Evolutionary conservation across 2,113 vertebrate species (phyloP), one percentile per base, ranked within the genome.

Genomic region (Mirounga angustirostris): DNA sequence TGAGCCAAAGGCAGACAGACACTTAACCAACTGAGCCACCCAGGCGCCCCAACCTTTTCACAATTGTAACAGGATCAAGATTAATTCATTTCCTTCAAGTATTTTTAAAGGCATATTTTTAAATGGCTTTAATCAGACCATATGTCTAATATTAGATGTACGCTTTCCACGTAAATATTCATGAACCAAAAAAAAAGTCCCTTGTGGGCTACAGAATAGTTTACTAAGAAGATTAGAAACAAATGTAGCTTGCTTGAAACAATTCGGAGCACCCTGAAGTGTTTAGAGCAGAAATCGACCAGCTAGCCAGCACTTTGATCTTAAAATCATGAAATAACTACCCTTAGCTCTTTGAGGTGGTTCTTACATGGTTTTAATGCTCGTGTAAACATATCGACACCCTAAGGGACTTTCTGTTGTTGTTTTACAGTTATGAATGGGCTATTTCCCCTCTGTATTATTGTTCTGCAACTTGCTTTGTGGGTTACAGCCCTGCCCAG

Each of bases 401-500:
- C 67, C n/a, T 8, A 0, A 4, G n/a, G 33, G 26, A 16, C 7
- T 14, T 40, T 71, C 7, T 7, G n/a, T 36, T 24, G 18, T 86
- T 43, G 50, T 61, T 58, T 52, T 26, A 2, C 43, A 5, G 18
- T 89, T 82, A 36, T 4, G 88, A 14, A 22, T 28, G 14, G n/a
- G 33, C 4, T 13, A 28, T 22, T 40, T 21, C 46, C 3, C 9
- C 50, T 3, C 4, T 2, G 5, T 16, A 10, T 13, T 21, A 13
- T 16, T 61, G 81, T 58, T 33, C 11, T 24, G 22, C 50, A 52
- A 0, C 24, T 43, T 26, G 21, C 33, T 59, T 46, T 54, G 4
- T 52, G 22, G 26, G 0, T n/a, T 1, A 14, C 22, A 4, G 33
- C 28, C 7, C 19, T 36, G 10, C 7, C 50, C 9, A 6, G 6